These are phyloP conservation scores for Propsilocerus akamusi DNA, from an alignment of 1,140 invertebrate genomes.

Conservation along the genomic window DNA sequence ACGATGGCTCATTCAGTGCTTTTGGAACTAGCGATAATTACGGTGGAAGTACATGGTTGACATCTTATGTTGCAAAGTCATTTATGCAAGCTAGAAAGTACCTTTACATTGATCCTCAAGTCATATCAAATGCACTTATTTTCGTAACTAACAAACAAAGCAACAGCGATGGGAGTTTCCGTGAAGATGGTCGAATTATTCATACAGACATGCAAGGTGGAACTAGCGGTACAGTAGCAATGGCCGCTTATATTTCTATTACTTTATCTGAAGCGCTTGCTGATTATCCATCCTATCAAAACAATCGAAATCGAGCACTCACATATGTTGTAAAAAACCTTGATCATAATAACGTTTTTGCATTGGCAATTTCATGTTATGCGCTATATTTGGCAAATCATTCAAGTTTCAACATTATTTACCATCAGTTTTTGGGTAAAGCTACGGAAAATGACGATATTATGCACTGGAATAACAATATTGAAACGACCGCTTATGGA, in stretches of 20 bases:
- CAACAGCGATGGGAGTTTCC: conserved; percentile 67
- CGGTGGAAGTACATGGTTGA: conserved; percentile 86
- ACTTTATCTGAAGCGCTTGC: conserved; percentile 74
- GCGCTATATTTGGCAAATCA: conserved; percentile 57
- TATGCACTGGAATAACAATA: conserved; percentile 43
- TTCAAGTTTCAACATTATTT: conserved; percentile 11
- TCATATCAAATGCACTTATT: conserved; percentile 50
- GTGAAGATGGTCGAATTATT: conserved; percentile 50
- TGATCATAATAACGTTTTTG: conserved; percentile 53
- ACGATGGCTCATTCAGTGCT: too few species aligned
- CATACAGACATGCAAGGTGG: conserved; percentile 58
- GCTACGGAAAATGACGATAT: conserved; percentile 23
- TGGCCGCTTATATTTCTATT: conserved; percentile 61
- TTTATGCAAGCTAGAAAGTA: conserved; percentile 63
- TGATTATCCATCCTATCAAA: too few species aligned
- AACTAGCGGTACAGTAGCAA: conserved; percentile 37
- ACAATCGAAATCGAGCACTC: too few species aligned
- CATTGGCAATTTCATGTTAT: conserved; percentile 54
- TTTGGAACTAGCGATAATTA: conserved; percentile 44
- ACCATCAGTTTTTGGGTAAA: conserved; percentile 11
- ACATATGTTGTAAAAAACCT: conserved; percentile 34
- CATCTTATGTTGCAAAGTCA: conserved; percentile 80
- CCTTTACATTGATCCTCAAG: conserved; percentile 56
- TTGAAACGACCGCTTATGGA: conserved; percentile 68
- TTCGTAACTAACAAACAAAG: conserved; percentile 68